These are phyloP conservation scores for Streblospio benedicti DNA, from an alignment of 1,140 invertebrate genomes.

Conservation along the genomic window DNA sequence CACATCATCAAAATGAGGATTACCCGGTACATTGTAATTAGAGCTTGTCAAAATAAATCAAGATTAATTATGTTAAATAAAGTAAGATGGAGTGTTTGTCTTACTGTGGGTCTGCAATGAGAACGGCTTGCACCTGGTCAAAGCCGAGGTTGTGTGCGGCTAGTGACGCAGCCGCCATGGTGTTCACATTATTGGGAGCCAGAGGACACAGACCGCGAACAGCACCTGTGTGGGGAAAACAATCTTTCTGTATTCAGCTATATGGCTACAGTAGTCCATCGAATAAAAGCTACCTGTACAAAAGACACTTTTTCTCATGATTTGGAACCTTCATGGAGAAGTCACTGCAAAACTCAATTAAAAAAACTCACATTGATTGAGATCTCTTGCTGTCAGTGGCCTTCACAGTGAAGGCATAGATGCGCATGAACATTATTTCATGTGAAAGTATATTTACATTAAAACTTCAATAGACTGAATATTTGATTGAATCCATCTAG, in stretches of 20 bases:
- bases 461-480: too few species aligned
- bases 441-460: too few species aligned
- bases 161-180: constrained; percentile 55
- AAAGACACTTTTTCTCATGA: too few species aligned
- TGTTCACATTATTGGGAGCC: constrained; percentile 59
- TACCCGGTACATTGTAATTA: neutral
- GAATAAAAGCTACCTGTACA: too few species aligned
- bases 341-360: too few species aligned
- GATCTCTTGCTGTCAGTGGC: too few species aligned
- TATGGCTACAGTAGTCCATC: neutral
- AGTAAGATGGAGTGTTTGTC: neutral
- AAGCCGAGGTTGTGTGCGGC: constrained; percentile 57
- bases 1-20: neutral
- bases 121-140: constrained; percentile 51
- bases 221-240: constrained; percentile 44
- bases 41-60: neutral
- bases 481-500: too few species aligned
- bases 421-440: too few species aligned
- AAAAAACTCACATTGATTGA: too few species aligned
- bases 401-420: too few species aligned
- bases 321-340: too few species aligned
- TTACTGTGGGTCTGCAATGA: constrained; percentile 54
- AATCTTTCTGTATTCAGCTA: neutral
- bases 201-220: constrained; percentile 53
- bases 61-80: neutral